Conservation (phyloP, 30 jellyfish, hydroid and myxozoan genomes). For the Haliclystus octoradiatus region DNA sequence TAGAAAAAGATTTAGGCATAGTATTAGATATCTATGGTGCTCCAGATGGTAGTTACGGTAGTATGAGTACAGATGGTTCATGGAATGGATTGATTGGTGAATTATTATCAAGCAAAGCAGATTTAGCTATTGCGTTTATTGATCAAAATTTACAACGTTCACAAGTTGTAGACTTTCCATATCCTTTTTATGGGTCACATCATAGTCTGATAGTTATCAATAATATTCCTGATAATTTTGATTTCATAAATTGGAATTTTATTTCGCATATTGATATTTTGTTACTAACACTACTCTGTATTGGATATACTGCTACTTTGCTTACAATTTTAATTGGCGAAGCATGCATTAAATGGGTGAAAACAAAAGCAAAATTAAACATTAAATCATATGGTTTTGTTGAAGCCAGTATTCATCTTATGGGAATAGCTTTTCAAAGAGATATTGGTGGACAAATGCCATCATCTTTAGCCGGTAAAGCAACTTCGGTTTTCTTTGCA, state of each 20-base stretch:
- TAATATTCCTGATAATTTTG: neutral
- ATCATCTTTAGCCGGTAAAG: neutral
- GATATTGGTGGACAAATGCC: conserved; percentile 20
- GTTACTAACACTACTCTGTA: neutral
- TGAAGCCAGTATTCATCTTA: neutral
- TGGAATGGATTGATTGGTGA: conserved; percentile 16
- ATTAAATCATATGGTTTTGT: neutral
- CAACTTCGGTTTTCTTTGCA: neutral
- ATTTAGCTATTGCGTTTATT: neutral
- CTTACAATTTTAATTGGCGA: neutral
- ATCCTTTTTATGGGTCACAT: neutral
- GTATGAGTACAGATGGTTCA: conserved; percentile 3
- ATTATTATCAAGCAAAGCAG: conserved; percentile 9
- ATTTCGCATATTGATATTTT: neutral
- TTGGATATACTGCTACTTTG: neutral
- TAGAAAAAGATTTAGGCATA: neutral
- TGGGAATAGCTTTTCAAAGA: conserved; percentile 11
- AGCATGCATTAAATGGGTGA: neutral
- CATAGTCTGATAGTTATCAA: neutral
- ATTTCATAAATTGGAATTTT: neutral
- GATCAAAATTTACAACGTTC: neutral
- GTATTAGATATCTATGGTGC: neutral
- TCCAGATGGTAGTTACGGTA: neutral
- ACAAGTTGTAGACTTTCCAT: conserved; percentile 7
- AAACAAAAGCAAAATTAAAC: neutral